phyloP scores from a whole-genome alignment of 1,140 invertebrate species.

The Penaeus chinensis region DNA sequence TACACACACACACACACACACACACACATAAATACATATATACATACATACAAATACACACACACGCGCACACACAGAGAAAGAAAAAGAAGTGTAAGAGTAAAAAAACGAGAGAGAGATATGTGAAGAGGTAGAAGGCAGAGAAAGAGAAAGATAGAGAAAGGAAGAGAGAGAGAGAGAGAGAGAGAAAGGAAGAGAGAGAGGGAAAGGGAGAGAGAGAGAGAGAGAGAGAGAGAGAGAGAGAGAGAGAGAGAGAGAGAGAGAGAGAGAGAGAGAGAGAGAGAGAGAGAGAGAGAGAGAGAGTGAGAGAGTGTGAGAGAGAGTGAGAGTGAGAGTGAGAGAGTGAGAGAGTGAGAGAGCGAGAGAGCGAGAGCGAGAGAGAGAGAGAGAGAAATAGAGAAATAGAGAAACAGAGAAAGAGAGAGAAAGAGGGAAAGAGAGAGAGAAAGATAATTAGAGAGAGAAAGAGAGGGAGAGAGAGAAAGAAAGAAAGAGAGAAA shows the following conservation, averaged over 20 bases:
- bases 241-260: too few relatives aligned
- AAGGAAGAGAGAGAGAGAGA: too few relatives aligned
- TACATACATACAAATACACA: background rate
- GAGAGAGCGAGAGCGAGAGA: background rate
- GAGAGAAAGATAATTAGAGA: background rate
- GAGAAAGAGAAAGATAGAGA: too few relatives aligned
- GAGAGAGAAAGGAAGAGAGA: too few relatives aligned
- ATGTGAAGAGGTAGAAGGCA: too few relatives aligned
- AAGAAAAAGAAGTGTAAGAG: too few relatives aligned
- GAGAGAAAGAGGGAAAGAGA: background rate
- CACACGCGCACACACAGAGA: rapidly evolving
- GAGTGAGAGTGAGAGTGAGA: background rate
- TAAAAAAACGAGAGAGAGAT: too few relatives aligned
- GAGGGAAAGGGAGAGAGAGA: too few relatives aligned
- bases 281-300: too few relatives aligned
- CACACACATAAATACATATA: conserved; percentile 16
- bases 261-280: too few relatives aligned
- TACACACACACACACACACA: background rate
- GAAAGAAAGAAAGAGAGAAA: too few relatives aligned
- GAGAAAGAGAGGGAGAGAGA: background rate
- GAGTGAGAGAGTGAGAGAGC: background rate
- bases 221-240: too few relatives aligned
- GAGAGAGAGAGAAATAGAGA: background rate
- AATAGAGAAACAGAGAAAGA: background rate
- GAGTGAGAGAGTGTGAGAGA: background rate